A percentile compares a stretch with the other conserved stretches of the same genome.
phyloP scores from a whole-genome alignment of 2,888 invertebrate genomes.

The Sepioteuthis lessoniana region DNA sequence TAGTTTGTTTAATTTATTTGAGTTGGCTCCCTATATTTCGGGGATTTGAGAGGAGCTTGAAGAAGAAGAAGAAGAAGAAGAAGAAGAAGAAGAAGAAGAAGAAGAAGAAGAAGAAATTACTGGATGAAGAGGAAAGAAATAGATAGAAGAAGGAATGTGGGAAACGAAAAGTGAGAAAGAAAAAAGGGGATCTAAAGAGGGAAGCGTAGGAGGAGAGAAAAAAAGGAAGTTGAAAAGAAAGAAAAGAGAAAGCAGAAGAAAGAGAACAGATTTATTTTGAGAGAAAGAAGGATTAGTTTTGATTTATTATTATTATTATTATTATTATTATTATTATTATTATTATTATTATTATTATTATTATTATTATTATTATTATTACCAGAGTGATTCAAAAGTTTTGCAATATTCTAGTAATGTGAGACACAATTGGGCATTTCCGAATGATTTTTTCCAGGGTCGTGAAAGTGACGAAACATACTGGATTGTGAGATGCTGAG shows the following conservation, averaged over 20 bases:
- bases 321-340: no score
- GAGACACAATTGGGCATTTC: no score
- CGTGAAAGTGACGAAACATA: no score
- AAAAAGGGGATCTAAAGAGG: not conserved
- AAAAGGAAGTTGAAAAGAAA: not conserved
- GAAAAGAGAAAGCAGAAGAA: not conserved
- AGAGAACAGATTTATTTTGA: not conserved
- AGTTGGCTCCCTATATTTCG: constrained; percentile 11
- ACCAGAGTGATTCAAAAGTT: no score
- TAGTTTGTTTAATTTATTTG: constrained; percentile 23
- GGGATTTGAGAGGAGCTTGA: not conserved
- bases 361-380: no score
- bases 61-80: not conserved
- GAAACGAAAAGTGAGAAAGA: not conserved
- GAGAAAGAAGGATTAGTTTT: no score
- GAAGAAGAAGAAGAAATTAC: not conserved
- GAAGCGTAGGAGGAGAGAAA: not conserved
- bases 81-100: not conserved
- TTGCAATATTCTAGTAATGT: no score
- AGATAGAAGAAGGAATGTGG: not conserved
- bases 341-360: no score
- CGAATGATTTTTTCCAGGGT: no score
- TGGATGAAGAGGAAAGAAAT: not conserved
- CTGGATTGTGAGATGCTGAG: no score
- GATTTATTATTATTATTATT: no score